Base-by-base conservation (phyloP, 2,113 vertebrate species). In the Forbesichthys papilliferus region DNA sequence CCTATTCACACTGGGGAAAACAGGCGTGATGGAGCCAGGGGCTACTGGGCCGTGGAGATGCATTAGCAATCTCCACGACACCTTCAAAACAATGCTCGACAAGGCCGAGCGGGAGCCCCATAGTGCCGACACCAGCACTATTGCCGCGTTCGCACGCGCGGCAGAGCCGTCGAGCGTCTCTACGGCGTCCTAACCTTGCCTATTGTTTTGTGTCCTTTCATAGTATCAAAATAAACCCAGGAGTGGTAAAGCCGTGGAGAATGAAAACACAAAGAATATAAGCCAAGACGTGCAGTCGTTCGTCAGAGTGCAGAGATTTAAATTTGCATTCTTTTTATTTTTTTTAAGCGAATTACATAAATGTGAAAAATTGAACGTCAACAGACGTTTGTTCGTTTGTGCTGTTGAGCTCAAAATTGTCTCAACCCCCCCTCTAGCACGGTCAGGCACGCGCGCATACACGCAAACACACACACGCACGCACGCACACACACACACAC, bases 381-480 rank as follows among this genome's bases (percentile, higher is more conserved):
- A 68, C 79, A 83, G 88, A 84, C 81, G 81, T 79, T 64, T 66
- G 84, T 75, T 87, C 75, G 54, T 88, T 86, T 79, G 73, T 66
- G 70, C 75, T 68, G 75, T 75, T 69, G 52, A 54, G 55, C 74
- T 82, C 68, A 74, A 74, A 85, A 86, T 83, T 83, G 82, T 88
- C 89, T 93, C 93, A 92, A 94, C 36, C 90, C 89, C 90, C 84
- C 89, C 84, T n/a, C 20, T 6, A 11, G 16, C 65, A 69, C 46
- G 60, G 59, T 58, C 46, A 51, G 71, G 68, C 67, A 70, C 36
- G 58, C 64, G 53, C 42, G 62, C 65, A 52, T 61, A 54, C 53
- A 54, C 11, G 11, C 53, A 14, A 9, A 54, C 11, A n/a, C 53
- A 11, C 53, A n/a, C 53, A 54, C 53, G 11, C 53, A 54, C 53